Evolutionary conservation across 2,113 vertebrate species (phyloP), one percentile per base, ranked within the genome.

Genomic region (Sprattus sprattus): DNA sequence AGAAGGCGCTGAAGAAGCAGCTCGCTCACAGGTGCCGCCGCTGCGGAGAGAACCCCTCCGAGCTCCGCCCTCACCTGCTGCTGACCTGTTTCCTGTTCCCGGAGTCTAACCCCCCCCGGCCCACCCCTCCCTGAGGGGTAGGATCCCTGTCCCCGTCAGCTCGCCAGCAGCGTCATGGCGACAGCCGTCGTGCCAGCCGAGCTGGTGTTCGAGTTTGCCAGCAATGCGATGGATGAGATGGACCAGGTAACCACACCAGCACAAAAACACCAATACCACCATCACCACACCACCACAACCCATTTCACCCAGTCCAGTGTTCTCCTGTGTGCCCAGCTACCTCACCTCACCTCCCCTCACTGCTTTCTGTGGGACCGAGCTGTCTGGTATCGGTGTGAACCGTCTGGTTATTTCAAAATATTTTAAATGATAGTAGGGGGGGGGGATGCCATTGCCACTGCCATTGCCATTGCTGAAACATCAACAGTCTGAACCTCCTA

Each of bases 121-220:
- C 67, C 13, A 28, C 71, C 71, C 71, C 28, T 32, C 71, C 71
- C 28, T 15, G 71, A 78, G 71, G 71, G 71, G 71, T 78, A 11
- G 71, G 71, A 78, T 15, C 32, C 67, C 88, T 89, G 88, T 90
- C 88, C 83, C 86, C 28, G 10, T 13, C 9, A 10, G 1, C 60
- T 47, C 54, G 1, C 20, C 0, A 86, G 50, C 84, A 75, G 88
- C 89, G 91, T 91, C 92, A 97, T 97, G 96, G 95, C 95, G 87
- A 94, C 96, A 88, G 95, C 95, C 32, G 91, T 96, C 44, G 96
- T 96, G 87, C 92, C 96, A 82, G 95, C 88, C 47, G 96, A 97
- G 87, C 93, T 97, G 92, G 93, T 97, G 90, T 97, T 97, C 89
- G 96, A 97, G 85, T 97, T 97, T 84, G 95, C 96, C 91, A 97